A percentile compares a stretch with the other conserved stretches of the same genome.
phyloP scores from a whole-genome alignment of 2,888 invertebrate genomes.

The Psococerastis gibbosa region DNA sequence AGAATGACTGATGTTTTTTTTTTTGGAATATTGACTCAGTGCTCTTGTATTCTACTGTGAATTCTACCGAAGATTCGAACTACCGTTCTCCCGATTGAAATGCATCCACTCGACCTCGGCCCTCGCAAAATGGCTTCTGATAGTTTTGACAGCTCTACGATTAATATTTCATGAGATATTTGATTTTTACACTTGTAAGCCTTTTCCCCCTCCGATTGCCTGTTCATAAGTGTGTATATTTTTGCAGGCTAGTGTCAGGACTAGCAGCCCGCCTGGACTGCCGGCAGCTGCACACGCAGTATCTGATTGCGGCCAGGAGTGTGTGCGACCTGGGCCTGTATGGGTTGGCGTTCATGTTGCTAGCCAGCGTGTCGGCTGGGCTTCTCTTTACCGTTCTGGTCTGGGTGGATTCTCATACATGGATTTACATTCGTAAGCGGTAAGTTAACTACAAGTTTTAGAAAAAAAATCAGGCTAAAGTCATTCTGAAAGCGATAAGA shows the following conservation, averaged over 20 bases:
- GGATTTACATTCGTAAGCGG: slow-evolving; percentile 91
- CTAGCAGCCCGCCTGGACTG: slow-evolving; percentile 61
- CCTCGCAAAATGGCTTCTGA: neutral
- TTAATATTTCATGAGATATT: too few relatives aligned
- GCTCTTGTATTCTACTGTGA: too few relatives aligned
- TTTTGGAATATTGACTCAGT: too few relatives aligned
- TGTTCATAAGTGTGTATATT: neutral
- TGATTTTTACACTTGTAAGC: too few relatives aligned
- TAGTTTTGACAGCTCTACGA: too few relatives aligned
- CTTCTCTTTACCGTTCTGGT: slow-evolving; percentile 80
- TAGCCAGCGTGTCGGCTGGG: slow-evolving; percentile 72
- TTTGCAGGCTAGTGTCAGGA: slow-evolving; percentile 23
- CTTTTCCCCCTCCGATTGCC: too few relatives aligned
- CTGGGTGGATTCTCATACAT: slow-evolving; percentile 88
- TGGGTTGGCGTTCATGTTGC: slow-evolving; percentile 68
- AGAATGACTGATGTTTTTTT: too few relatives aligned
- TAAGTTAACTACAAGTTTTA: slow-evolving; percentile 25
- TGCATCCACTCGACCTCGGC: neutral
- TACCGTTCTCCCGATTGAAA: too few relatives aligned
- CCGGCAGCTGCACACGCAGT: slow-evolving; percentile 62
- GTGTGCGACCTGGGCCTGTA: slow-evolving; percentile 64
- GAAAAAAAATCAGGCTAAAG: too few relatives aligned
- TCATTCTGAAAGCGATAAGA: too few relatives aligned
- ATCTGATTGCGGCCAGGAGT: slow-evolving; percentile 57
- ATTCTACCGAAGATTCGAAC: too few relatives aligned